Evolutionary conservation across 2,888 invertebrate species (phyloP), one percentile per base, ranked within the genome.

Genomic region (Drosophila longiperda): DNA sequence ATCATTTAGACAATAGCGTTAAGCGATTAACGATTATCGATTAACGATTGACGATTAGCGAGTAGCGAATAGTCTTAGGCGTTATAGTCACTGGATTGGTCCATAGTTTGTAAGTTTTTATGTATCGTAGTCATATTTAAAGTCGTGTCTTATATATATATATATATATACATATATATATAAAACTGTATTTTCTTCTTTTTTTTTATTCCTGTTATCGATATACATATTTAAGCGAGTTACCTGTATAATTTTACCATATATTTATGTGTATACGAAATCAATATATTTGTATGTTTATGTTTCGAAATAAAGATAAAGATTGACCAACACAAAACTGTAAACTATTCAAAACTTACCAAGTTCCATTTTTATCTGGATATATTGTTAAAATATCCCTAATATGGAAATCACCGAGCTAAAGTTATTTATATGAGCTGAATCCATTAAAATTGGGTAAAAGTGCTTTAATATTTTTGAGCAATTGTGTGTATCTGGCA

Each of bases 101-200:
- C 83, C 80, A 78, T 80, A 85, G 80, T 53, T 64, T 26, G 7
- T 83, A 83, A 85, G 78, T 57, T 64, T 29, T 5, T 79, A 81
- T 77, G 81, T 45, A 42, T 65, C 64, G 33, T 65, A 53, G 52
- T 50, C 42, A 48, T 67, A 59, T 53, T 42, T 65, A 69, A 66
- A 61, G 45, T 63, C 40, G 20, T 38, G 32, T 15, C 57, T 23
- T 42, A 15, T 29, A 15, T 49, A 34, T 5, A 50, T 1, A 45
- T 45, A 29, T 50, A 61, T 29, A 59, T 20, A 65, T 57, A 54
- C 6, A 55, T 32, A 48, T 57, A 53, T 48, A 11, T 55, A 32
- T 38, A 50, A 55, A 48, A 6, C 45, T 45, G n/a, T 15, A 50
- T 26, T 23, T 29, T 32, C 57, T 45, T 23, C 66, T 52, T 38